Percentiles rank a stretch among this genome's conserved stretches.
These are phyloP conservation scores for Ascidia mentula DNA, from an alignment of 23 tunicate species.

Conservation along the genomic window DNA sequence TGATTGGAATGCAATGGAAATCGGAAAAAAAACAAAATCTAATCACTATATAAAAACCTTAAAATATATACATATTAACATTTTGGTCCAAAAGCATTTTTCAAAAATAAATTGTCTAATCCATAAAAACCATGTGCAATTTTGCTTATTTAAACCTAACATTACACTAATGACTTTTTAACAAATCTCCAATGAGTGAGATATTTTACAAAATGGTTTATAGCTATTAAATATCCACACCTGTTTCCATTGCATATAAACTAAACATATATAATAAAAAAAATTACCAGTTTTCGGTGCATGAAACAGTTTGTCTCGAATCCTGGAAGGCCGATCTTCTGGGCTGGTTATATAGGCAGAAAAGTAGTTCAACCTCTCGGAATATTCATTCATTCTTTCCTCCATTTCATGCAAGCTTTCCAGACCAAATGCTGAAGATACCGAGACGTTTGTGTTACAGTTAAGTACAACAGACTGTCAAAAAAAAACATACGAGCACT, in stretches of 20 bases:
- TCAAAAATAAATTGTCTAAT: no score
- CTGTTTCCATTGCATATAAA: neutral
- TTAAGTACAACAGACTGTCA: neutral
- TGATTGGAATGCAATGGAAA: no score
- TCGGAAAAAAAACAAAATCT: no score
- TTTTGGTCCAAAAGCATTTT: no score
- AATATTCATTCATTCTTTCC: slow-evolving; percentile 10
- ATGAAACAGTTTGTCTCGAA: slow-evolving; percentile 64
- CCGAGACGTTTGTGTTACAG: neutral
- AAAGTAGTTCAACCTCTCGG: slow-evolving; percentile 25
- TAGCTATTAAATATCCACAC: no score
- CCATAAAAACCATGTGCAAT: no score
- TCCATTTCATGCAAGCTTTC: slow-evolving; percentile 37
- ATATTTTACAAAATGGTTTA: no score
- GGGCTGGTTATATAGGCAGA: slow-evolving; percentile 28
- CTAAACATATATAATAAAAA: neutral
- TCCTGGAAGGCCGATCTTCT: slow-evolving; percentile 44
- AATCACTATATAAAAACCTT: no score
- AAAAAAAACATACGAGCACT: slow-evolving; percentile 37
- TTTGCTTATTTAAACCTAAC: no score
- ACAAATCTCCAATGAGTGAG: no score
- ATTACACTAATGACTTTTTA: no score
- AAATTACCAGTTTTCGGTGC: slow-evolving; percentile 69
- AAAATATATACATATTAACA: no score
- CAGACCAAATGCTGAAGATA: slow-evolving; percentile 42